These are phyloP conservation scores for Sterna hirundo DNA, from an alignment of 2,113 vertebrate genomes.

Conservation along the genomic window DNA sequence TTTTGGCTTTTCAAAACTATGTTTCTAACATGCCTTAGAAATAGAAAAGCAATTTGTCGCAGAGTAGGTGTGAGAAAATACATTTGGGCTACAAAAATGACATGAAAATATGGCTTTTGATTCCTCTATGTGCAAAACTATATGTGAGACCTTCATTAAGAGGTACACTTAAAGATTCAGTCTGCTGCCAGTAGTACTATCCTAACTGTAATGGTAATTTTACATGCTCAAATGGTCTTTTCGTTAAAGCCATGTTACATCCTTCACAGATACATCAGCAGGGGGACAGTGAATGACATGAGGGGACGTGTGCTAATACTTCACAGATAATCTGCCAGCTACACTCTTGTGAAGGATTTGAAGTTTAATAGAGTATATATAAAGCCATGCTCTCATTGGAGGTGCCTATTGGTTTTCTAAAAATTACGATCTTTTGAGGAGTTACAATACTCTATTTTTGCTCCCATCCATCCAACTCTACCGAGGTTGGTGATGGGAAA, in stretches of 20 bases:
- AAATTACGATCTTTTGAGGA: not conserved
- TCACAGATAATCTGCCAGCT: not conserved
- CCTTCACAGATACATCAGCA: not conserved
- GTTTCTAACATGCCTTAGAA: not conserved
- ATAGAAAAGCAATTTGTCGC: not conserved
- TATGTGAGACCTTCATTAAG: not conserved
- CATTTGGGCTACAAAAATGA: not conserved
- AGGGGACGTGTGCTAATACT: not conserved
- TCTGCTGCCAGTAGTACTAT: not conserved
- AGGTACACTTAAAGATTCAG: not conserved
- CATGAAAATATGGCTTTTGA: not conserved
- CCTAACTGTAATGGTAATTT: not conserved
- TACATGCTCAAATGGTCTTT: not conserved
- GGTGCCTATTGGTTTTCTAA: not conserved
- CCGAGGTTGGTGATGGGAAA: not conserved
- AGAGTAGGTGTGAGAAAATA: not conserved
- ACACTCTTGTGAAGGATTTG: not conserved
- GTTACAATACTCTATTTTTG: not conserved
- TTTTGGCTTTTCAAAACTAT: not conserved
- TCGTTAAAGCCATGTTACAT: not conserved
- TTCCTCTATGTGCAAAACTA: not conserved
- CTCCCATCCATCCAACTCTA: not conserved
- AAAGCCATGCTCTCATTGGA: not conserved
- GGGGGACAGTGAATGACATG: not conserved
- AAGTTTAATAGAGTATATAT: not conserved